phyloP scores from a whole-genome alignment of 2,113 vertebrate genomes.

The Zosterops lateralis region DNA sequence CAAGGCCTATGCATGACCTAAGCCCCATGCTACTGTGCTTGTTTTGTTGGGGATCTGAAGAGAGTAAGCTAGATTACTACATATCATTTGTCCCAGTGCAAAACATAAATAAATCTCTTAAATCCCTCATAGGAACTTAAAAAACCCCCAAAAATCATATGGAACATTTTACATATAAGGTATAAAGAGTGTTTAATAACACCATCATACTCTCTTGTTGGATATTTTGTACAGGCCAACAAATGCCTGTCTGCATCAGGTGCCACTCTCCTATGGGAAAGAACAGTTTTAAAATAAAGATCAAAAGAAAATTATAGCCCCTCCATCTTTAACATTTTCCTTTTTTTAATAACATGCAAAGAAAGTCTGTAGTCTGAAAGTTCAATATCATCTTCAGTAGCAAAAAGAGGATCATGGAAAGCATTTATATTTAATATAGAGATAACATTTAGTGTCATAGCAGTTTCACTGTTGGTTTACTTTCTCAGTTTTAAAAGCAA shows the following conservation, averaged over 20 bases:
- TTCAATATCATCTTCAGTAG: background rate
- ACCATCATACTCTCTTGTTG: too few relatives aligned
- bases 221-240: too few relatives aligned
- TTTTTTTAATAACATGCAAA: background rate
- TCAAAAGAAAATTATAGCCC: background rate
- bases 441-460: background rate
- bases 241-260: too few relatives aligned
- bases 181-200: background rate
- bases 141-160: background rate
- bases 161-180: background rate
- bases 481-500: background rate
- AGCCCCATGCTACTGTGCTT: rapidly evolving
- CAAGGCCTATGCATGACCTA: background rate
- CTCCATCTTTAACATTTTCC: background rate
- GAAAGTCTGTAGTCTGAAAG: background rate
- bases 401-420: background rate
- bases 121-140: background rate
- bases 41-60: background rate
- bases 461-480: background rate
- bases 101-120: background rate
- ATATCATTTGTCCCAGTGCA: rapidly evolving
- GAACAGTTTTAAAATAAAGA: too few relatives aligned
- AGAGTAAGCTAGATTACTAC: background rate
- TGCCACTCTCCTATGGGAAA: too few relatives aligned
- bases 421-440: background rate